Evolutionary conservation across 2,113 vertebrate genomes (phyloP).

Genomic region (Dunckerocampus dactyliophorus): DNA sequence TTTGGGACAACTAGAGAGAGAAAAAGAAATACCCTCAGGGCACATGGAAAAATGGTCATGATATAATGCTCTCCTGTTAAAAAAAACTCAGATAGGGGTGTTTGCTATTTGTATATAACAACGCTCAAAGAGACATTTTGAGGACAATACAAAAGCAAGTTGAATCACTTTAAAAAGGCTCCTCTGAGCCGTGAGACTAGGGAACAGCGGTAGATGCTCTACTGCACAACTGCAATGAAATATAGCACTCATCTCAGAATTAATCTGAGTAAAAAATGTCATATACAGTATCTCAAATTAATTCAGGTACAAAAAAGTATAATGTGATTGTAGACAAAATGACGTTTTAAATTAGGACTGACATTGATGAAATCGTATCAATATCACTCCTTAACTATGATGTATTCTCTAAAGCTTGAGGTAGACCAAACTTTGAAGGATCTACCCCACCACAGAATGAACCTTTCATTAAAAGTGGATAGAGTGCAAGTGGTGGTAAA

Average conservation of each 20-base stretch:
- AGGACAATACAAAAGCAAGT: background rate
- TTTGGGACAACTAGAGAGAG: conserved; percentile 83
- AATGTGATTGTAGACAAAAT: background rate
- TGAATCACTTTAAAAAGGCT: background rate
- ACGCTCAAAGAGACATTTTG: background rate
- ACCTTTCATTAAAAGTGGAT: background rate
- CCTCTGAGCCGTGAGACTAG: too few relatives aligned
- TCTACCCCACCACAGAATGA: too few relatives aligned
- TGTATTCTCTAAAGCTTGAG: too few relatives aligned
- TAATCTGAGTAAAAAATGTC: too few relatives aligned
- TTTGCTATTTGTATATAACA: background rate
- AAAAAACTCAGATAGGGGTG: background rate
- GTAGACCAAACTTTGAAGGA: too few relatives aligned
- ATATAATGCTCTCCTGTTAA: background rate
- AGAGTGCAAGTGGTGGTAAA: background rate
- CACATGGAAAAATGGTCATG: background rate
- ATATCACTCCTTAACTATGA: too few relatives aligned
- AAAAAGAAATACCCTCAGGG: background rate
- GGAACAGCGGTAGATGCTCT: too few relatives aligned
- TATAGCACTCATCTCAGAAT: too few relatives aligned
- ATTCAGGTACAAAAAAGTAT: too few relatives aligned
- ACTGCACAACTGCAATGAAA: too few relatives aligned
- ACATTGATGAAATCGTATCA: background rate
- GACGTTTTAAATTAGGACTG: background rate
- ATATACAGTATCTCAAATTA: too few relatives aligned